These are phyloP conservation scores for Lepidonotus clava DNA, from an alignment of 2,888 invertebrate species.

Conservation along the genomic window DNA sequence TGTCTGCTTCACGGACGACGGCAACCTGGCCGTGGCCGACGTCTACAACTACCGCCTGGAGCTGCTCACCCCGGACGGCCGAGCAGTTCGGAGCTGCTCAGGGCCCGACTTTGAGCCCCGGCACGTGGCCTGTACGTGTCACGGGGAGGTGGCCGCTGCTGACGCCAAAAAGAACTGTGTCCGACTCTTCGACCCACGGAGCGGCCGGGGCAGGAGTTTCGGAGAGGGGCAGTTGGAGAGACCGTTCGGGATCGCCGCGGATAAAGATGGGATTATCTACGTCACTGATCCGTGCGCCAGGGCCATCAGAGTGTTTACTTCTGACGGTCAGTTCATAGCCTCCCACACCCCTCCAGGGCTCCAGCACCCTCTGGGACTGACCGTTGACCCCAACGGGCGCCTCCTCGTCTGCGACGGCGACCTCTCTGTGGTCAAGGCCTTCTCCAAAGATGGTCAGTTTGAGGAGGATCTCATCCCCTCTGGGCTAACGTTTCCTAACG, in stretches of 20 bases:
- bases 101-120: constrained; percentile 11
- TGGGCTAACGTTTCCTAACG: neutral
- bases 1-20: constrained; percentile 36
- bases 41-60: constrained; percentile 49
- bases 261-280: neutral
- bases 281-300: neutral
- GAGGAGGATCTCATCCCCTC: neutral
- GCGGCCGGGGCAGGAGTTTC: neutral
- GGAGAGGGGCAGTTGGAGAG: neutral
- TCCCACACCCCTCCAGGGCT: neutral
- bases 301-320: neutral
- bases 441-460: neutral
- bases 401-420: neutral
- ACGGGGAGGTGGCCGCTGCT: constrained; percentile 27
- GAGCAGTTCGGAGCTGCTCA: neutral
- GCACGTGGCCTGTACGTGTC: neutral
- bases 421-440: neutral
- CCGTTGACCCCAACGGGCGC: neutral
- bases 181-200: constrained; percentile 24
- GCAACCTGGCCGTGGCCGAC: neutral
- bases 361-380: neutral
- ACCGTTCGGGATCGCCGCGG: neutral
- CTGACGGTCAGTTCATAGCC: constrained; percentile 20
- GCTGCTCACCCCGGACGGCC: neutral
- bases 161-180: neutral